phyloP scores from a whole-genome alignment of 1,140 invertebrate species.

The Tetraneura akinire region DNA sequence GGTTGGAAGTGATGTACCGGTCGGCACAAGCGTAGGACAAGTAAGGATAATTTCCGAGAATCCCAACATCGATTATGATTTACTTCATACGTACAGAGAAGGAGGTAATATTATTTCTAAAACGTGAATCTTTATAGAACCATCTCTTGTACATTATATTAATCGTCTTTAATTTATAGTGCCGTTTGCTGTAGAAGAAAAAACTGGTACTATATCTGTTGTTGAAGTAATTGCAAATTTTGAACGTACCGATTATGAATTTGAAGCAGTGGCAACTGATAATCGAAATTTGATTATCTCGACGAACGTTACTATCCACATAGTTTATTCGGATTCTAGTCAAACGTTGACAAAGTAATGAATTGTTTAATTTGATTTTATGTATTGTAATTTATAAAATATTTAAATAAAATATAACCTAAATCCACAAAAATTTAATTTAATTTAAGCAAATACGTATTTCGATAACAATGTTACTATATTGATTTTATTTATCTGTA shows the following conservation, averaged over 20 bases:
- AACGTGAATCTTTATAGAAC: too few species aligned
- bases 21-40: conserved; percentile 85
- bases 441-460: too few species aligned
- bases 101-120: conserved; percentile 73
- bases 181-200: conserved; percentile 85
- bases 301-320: conserved; percentile 80
- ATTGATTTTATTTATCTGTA: too few species aligned
- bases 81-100: conserved; percentile 78
- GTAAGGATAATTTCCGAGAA: conserved; percentile 66
- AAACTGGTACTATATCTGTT: conserved; percentile 84
- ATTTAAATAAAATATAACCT: too few species aligned
- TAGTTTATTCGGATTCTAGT: conserved; percentile 71
- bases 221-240: conserved; percentile 74
- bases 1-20: conserved; percentile 78
- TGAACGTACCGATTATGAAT: conserved; percentile 70
- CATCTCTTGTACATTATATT: too few species aligned
- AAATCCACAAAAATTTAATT: neutral
- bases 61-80: conserved; percentile 74
- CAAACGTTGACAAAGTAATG: conserved; percentile 69
- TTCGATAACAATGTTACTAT: too few species aligned
- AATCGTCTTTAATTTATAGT: conserved; percentile 62
- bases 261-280: conserved; percentile 77
- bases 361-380: neutral
- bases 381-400: too few species aligned
- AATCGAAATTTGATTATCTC: conserved; percentile 68